Evolutionary conservation across 1,140 invertebrate genomes (phyloP).

Genomic region (Bilobella aurantiaca): DNA sequence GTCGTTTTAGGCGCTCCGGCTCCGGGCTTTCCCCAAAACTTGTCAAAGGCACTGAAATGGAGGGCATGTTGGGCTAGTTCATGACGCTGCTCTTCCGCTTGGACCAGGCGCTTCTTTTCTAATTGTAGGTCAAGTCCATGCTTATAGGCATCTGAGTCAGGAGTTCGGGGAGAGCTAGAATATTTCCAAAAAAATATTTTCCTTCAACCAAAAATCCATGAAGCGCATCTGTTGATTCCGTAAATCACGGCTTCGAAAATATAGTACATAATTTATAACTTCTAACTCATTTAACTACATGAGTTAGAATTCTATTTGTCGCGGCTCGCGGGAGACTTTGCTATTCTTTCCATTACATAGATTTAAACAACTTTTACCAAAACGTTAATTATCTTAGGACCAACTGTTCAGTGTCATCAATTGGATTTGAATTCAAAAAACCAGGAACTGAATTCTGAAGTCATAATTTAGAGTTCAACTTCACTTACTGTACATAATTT

Average conservation of each 20-base stretch:
- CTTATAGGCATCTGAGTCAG: conserved; percentile 2
- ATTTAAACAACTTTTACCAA: too few relatives aligned
- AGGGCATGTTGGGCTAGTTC: neutral
- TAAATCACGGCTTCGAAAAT: too few relatives aligned
- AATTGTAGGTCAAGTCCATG: neutral
- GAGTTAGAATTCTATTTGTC: too few relatives aligned
- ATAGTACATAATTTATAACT: too few relatives aligned
- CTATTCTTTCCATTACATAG: too few relatives aligned
- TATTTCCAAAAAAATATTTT: neutral
- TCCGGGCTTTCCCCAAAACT: conserved; percentile 11
- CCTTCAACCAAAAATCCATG: neutral
- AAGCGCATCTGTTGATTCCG: too few relatives aligned
- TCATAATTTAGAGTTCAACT: too few relatives aligned
- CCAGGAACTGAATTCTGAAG: neutral
- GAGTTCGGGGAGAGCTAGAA: conserved; percentile 11
- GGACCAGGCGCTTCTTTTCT: neutral
- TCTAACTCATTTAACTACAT: too few relatives aligned
- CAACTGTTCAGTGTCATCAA: too few relatives aligned
- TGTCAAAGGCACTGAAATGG: conserved; percentile 12
- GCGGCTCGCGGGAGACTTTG: too few relatives aligned
- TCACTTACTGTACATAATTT: conserved; percentile 13
- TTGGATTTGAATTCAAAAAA: neutral
- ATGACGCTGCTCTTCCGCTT: neutral
- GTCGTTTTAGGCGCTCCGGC: conserved; percentile 1
- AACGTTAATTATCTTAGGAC: too few relatives aligned